phyloP scores from a whole-genome alignment of 2,797 vertebrate genomes.

The Lemur catta region DNA sequence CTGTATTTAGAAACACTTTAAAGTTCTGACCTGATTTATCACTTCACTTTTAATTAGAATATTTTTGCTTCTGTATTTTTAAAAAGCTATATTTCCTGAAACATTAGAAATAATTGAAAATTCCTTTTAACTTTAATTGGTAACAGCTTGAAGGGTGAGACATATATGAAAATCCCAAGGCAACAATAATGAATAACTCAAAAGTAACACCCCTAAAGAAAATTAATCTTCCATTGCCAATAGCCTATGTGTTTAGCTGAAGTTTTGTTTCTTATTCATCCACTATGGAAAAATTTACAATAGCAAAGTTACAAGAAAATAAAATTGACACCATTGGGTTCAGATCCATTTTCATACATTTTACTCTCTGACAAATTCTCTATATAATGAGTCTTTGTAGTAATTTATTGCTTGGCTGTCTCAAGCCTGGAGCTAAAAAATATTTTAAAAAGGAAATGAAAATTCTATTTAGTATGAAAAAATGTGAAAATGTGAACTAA shows the following conservation, averaged over 20 bases:
- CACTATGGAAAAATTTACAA: conserved; percentile 66
- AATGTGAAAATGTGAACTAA: conserved; percentile 62
- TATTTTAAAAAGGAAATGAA: conserved; percentile 57
- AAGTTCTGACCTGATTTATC: conserved; percentile 56
- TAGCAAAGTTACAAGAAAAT: conserved; percentile 53
- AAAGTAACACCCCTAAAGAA: neutral
- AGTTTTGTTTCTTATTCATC: conserved; percentile 44
- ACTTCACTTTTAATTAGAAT: conserved; percentile 50
- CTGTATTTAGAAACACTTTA: conserved; percentile 48
- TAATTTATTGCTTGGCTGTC: conserved; percentile 72
- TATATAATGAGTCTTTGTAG: conserved; percentile 75
- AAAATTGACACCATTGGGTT: conserved; percentile 42
- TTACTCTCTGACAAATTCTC: conserved; percentile 77
- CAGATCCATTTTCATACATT: conserved; percentile 68
- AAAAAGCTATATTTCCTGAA: conserved; percentile 45
- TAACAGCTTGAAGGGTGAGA: neutral
- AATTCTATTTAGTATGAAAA: conserved; percentile 65
- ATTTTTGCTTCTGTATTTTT: conserved; percentile 27
- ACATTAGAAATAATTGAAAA: conserved; percentile 53
- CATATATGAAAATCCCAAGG: conserved; percentile 20
- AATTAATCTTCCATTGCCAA: conserved; percentile 6
- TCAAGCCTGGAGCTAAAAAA: conserved; percentile 74
- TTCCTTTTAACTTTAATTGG: conserved; percentile 59
- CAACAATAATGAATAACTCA: neutral
- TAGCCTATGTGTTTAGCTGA: neutral